Evolutionary conservation across 1,140 invertebrate genomes (phyloP).

Genomic region (Pseudobourletiella spinata): DNA sequence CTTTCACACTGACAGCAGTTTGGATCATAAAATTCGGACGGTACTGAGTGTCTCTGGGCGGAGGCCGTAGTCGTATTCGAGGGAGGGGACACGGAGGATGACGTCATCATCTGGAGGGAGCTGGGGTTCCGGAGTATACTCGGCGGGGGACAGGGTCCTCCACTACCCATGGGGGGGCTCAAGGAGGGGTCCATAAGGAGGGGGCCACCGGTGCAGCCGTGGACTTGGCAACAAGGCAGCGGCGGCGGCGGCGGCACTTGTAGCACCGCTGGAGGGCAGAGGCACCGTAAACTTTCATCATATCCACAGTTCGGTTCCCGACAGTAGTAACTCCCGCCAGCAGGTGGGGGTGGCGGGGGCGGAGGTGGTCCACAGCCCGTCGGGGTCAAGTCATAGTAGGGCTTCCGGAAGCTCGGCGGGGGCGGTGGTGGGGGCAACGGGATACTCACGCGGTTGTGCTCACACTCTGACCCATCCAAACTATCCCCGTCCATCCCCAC

Average conservation of each 20-base stretch:
- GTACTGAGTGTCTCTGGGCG: slow-evolving; percentile 34
- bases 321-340: neutral
- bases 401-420: slow-evolving; percentile 12
- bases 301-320: slow-evolving; percentile 9
- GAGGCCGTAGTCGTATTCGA: slow-evolving; percentile 18
- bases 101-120: slow-evolving; percentile 35
- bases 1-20: slow-evolving; percentile 30
- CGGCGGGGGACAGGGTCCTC: slow-evolving; percentile 4
- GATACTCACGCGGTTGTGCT: neutral
- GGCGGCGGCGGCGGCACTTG: slow-evolving; percentile 53
- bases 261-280: slow-evolving; percentile 46
- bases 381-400: too few species aligned
- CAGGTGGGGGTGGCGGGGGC: slow-evolving; percentile 16
- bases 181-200: too few species aligned
- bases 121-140: slow-evolving; percentile 27
- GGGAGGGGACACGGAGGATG: slow-evolving; percentile 30
- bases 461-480: neutral
- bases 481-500: neutral
- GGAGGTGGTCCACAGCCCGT: too few species aligned
- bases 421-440: slow-evolving; percentile 25
- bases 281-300: neutral
- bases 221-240: slow-evolving; percentile 16
- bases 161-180: too few species aligned
- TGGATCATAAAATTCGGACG: slow-evolving; percentile 31
- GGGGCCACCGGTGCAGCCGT: slow-evolving; percentile 38